Evolutionary conservation across 2,888 invertebrate genomes (phyloP).

Genomic region (Amiota mariae): DNA sequence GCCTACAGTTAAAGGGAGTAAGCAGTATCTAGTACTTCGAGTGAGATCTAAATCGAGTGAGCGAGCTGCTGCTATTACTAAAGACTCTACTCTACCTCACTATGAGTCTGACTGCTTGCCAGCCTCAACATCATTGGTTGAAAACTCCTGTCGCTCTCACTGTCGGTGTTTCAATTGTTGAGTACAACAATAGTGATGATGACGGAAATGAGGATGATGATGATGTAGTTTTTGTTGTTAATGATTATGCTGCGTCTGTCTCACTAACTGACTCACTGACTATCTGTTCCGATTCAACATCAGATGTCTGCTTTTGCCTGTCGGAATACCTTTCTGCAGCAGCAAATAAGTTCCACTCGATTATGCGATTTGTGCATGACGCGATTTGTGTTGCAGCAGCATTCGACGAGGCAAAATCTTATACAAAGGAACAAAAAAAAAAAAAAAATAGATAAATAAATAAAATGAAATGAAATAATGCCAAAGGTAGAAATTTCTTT

Average conservation of each 20-base stretch:
- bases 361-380: conserved; percentile 60
- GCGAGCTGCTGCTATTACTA: not conserved
- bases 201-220: conserved; percentile 13
- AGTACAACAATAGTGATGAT: not conserved
- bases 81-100: not conserved
- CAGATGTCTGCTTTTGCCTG: not conserved
- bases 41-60: not conserved
- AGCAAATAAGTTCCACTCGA: conserved; percentile 56
- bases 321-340: not conserved
- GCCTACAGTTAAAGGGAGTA: not conserved
- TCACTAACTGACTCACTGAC: not conserved
- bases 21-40: not conserved
- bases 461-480: conserved; percentile 12
- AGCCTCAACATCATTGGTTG: too few species aligned
- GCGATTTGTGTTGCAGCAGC: conserved; percentile 44
- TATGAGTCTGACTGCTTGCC: too few species aligned
- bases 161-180: not conserved
- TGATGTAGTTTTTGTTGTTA: not conserved
- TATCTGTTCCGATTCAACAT: not conserved
- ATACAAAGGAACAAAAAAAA: conserved; percentile 15
- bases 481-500: conserved; percentile 25
- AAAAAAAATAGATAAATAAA: conserved; percentile 25
- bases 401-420: not conserved
- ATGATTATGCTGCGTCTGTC: conserved; percentile 27
- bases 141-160: not conserved